phyloP scores from a whole-genome alignment of 2,797 vertebrate genomes.

The Arnoldichthys spilopterus region DNA sequence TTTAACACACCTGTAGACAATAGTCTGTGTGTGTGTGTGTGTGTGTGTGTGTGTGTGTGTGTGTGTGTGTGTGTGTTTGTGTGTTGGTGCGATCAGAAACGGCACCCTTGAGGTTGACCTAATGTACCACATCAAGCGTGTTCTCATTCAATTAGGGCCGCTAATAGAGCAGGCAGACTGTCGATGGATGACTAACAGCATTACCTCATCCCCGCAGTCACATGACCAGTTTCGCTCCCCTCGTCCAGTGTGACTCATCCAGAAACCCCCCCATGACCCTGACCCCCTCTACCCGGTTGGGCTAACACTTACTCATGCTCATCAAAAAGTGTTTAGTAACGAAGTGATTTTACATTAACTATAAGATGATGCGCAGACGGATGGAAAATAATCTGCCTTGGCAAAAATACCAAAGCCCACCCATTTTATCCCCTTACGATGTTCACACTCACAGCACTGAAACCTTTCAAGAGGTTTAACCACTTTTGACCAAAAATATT shows the following conservation, averaged over 20 bases:
- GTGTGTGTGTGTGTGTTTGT: slow-evolving; percentile 6
- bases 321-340: not conserved
- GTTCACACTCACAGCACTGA: too few species aligned
- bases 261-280: not conserved
- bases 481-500: too few species aligned
- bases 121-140: slow-evolving; percentile 54
- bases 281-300: not conserved
- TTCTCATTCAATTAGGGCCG: slow-evolving; percentile 67
- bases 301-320: not conserved
- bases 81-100: slow-evolving; percentile 56
- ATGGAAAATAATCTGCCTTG: too few species aligned
- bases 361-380: not conserved
- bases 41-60: slow-evolving; percentile 19
- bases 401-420: too few species aligned
- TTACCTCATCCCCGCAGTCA: slow-evolving; percentile 78
- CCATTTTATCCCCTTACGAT: too few species aligned
- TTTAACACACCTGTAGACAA: slow-evolving; percentile 43
- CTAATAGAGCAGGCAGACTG: slow-evolving; percentile 72
- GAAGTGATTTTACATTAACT: not conserved
- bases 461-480: too few species aligned
- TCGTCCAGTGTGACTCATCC: slow-evolving; percentile 61
- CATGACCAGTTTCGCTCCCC: slow-evolving; percentile 48
- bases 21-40: slow-evolving; percentile 5
- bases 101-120: slow-evolving; percentile 62
- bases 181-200: slow-evolving; percentile 72